Percentiles rank a stretch among this genome's conserved stretches.
Conservation (phyloP, 2,113 vertebrate genomes). For the Pachypanchax playfairii region DNA sequence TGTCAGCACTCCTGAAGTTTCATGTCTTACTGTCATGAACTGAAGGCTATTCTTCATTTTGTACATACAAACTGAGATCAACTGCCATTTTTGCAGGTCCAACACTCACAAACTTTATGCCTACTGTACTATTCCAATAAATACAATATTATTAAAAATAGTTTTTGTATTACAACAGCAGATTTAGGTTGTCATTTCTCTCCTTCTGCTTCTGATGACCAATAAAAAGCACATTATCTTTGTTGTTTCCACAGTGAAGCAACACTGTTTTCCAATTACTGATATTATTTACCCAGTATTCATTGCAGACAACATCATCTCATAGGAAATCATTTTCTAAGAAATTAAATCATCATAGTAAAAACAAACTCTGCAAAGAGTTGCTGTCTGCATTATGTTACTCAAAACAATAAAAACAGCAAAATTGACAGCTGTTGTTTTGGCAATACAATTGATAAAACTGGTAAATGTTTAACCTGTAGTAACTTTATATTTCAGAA, state of each 20-base stretch:
- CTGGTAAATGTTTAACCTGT: no score
- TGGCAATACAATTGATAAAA: neutral
- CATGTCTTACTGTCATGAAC: conserved; percentile 14
- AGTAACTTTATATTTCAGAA: no score
- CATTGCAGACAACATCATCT: conserved; percentile 74
- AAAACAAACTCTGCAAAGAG: no score
- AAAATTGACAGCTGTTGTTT: conserved; percentile 24
- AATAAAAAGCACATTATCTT: conserved; percentile 42
- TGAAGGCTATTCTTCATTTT: conserved; percentile 46
- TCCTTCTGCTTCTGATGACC: neutral
- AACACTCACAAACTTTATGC: neutral
- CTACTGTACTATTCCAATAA: conserved; percentile 3
- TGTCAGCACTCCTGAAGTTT: conserved; percentile 56
- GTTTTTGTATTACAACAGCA: neutral
- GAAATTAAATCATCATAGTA: neutral
- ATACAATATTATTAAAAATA: neutral
- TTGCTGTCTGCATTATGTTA: no score
- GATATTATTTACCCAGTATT: conserved; percentile 57
- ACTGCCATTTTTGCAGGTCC: neutral
- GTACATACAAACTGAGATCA: conserved; percentile 15
- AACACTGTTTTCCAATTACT: conserved; percentile 59
- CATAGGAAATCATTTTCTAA: conserved; percentile 44
- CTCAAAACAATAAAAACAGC: neutral
- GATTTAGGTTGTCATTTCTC: neutral
- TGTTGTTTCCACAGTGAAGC: conserved; percentile 39